Conservation (phyloP, 64 coral and sea anemone species). For the Stylophora pistillata region DNA sequence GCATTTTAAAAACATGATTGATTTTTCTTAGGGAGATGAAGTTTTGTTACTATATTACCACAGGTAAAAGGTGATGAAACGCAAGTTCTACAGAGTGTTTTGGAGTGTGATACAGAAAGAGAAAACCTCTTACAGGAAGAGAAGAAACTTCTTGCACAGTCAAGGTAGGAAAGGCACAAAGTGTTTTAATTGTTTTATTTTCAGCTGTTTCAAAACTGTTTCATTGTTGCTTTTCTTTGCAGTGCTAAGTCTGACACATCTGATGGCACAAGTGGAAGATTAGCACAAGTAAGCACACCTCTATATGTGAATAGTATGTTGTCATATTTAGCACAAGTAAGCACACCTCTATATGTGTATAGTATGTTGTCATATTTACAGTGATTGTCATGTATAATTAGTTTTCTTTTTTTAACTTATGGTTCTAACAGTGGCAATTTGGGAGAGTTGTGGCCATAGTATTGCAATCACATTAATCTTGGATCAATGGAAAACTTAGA, state of each 20-base stretch:
- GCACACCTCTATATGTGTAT: too few species aligned
- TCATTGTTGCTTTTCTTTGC: neutral
- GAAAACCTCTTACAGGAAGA: conserved; percentile 66
- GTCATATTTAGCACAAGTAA: conserved; percentile 14
- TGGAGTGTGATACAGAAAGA: conserved; percentile 81
- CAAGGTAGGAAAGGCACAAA: conserved; percentile 40
- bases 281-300: neutral
- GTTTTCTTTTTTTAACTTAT: too few species aligned
- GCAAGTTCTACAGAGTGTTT: conserved; percentile 71
- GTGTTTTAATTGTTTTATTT: neutral
- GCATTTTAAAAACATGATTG: too few species aligned
- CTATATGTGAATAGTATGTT: too few species aligned
- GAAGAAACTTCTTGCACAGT: conserved; percentile 44
- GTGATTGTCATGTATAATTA: too few species aligned
- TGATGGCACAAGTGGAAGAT: conserved; percentile 1
- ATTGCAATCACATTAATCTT: too few species aligned
- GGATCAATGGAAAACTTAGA: too few species aligned
- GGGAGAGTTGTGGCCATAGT: too few species aligned
- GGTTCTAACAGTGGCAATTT: too few species aligned
- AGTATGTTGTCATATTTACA: too few species aligned
- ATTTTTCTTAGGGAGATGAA: too few species aligned
- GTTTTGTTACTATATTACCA: neutral
- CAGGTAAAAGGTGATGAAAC: conserved; percentile 78
- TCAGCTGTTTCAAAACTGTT: neutral
- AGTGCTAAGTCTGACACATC: conserved; percentile 1